Conservation (phyloP, 2,797 vertebrate species). For the Enteromius anoplus region DNA sequence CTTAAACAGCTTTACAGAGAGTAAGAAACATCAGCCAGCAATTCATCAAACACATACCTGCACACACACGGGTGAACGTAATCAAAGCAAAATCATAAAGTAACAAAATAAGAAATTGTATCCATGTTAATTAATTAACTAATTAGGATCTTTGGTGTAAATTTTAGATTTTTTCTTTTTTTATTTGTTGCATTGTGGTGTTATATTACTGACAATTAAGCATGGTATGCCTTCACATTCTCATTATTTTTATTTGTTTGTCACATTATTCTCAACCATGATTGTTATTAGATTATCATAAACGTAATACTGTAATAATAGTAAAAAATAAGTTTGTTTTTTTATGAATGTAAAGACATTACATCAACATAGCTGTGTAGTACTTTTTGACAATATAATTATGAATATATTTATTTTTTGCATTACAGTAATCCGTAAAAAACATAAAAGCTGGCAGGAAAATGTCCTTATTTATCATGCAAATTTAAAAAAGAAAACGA, state of each 20-base stretch:
- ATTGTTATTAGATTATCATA: background rate
- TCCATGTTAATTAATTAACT: background rate
- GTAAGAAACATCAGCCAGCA: conserved; percentile 58
- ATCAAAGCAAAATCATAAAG: conserved; percentile 56
- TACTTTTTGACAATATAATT: no score
- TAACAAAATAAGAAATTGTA: background rate
- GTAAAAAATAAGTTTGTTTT: background rate
- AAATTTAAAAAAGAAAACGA: background rate
- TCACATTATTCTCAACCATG: background rate
- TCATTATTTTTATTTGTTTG: background rate
- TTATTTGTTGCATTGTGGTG: background rate
- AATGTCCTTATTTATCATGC: background rate
- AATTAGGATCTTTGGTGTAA: no score
- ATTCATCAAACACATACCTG: conserved; percentile 53
- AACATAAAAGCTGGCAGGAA: background rate
- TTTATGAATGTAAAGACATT: background rate
- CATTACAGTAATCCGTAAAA: background rate
- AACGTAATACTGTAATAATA: background rate
- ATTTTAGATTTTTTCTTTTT: background rate
- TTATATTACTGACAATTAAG: conserved; percentile 2
- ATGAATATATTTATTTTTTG: background rate
- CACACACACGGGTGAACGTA: conserved; percentile 53
- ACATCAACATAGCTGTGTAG: background rate
- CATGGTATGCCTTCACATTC: background rate
- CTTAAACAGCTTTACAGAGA: conserved; percentile 89